Evolutionary conservation across 2,113 vertebrate genomes (phyloP).

Genomic region (Aegotheles bennettii): DNA sequence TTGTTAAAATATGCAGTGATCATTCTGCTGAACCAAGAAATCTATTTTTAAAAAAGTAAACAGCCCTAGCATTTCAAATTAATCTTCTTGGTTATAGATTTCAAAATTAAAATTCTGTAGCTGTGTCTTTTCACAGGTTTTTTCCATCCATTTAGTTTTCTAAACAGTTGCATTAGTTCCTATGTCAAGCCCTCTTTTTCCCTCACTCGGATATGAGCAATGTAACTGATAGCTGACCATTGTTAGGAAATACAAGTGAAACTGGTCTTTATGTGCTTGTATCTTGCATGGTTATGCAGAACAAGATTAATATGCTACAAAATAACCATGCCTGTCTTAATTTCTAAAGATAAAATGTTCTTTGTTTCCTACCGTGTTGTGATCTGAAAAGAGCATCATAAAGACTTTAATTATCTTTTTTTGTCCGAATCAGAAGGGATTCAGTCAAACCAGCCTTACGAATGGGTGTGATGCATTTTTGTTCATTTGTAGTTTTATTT

Average conservation of each 20-base stretch:
- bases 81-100: neutral
- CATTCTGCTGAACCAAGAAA: neutral
- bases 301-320: neutral
- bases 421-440: neutral
- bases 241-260: neutral
- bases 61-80: neutral
- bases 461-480: neutral
- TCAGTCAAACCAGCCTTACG: neutral
- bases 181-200: neutral
- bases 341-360: conserved; percentile 8
- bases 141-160: neutral
- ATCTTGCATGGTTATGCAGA: neutral
- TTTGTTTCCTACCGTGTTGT: neutral
- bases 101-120: neutral
- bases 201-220: neutral
- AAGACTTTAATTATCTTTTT: neutral
- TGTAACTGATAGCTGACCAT: neutral
- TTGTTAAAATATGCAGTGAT: neutral
- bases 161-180: neutral
- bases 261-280: neutral
- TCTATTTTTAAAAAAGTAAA: neutral
- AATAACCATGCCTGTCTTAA: neutral
- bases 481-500: neutral
- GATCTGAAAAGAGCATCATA: neutral
- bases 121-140: neutral